Evolutionary conservation across 2,113 vertebrate genomes (phyloP).

Genomic region (Pungitius pungitius): DNA sequence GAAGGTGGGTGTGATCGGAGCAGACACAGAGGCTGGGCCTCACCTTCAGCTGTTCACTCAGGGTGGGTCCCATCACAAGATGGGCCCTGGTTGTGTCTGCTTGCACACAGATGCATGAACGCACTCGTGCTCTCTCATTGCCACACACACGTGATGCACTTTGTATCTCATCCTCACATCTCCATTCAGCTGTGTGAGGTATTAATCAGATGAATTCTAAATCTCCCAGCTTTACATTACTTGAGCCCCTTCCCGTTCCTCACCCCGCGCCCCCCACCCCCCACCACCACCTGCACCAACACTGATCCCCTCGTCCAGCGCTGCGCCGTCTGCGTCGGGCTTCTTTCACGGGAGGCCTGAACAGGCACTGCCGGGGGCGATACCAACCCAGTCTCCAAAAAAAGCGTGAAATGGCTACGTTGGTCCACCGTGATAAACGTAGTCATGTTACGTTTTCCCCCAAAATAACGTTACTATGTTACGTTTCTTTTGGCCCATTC

Average conservation of each 20-base stretch:
- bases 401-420: too few species aligned
- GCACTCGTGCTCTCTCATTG: conserved; percentile 23
- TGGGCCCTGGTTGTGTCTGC: conserved; percentile 40
- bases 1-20: too few species aligned
- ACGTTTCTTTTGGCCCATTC: too few species aligned
- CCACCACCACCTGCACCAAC: conserved; percentile 2
- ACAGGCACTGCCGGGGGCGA: conserved; percentile 79
- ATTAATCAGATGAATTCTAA: conserved; percentile 70
- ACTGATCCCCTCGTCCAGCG: conserved; percentile 55
- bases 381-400: too few species aligned
- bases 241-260: conserved; percentile 23
- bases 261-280: conserved; percentile 17
- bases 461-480: too few species aligned
- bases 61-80: background rate
- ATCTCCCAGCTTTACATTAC: conserved; percentile 64
- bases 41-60: too few species aligned
- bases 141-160: conserved; percentile 35
- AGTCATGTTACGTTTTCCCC: too few species aligned
- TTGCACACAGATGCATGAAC: conserved; percentile 29
- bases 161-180: conserved; percentile 21
- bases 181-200: conserved; percentile 50
- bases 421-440: too few species aligned
- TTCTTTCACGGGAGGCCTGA: conserved; percentile 67
- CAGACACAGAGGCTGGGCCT: too few species aligned
- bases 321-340: conserved; percentile 46